Evolutionary conservation across 2,113 vertebrate genomes (phyloP).

Genomic region (Tupaia tana): DNA sequence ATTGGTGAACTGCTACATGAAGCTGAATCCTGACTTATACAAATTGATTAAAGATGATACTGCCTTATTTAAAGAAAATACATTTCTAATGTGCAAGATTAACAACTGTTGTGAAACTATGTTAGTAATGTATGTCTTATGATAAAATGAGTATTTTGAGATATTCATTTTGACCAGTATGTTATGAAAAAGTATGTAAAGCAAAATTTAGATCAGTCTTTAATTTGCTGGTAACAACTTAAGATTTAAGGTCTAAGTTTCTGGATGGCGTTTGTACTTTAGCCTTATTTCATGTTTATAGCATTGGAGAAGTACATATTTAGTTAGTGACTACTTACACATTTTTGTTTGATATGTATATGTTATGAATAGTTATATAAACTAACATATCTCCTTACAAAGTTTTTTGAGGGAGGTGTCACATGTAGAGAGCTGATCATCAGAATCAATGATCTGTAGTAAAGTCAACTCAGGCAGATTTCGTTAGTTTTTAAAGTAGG

Average conservation of each 20-base stretch:
- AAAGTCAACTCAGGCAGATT: not conserved
- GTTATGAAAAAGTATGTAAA: not conserved
- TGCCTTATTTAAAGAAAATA: not conserved
- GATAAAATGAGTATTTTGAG: too few species aligned
- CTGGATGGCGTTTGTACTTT: not conserved
- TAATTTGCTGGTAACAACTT: not conserved
- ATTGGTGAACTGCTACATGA: not conserved
- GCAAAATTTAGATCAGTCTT: not conserved
- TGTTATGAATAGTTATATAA: not conserved
- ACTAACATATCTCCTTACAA: not conserved
- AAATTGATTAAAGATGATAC: constrained; percentile 4
- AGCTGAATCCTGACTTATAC: not conserved
- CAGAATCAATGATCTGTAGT: not conserved
- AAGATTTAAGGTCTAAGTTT: not conserved
- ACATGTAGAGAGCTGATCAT: not conserved
- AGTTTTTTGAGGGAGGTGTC: not conserved
- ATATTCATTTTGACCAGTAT: not conserved
- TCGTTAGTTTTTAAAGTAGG: not conserved
- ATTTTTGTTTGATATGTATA: not conserved
- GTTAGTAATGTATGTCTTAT: not conserved
- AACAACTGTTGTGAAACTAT: not conserved
- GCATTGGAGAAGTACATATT: not conserved
- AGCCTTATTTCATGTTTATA: not conserved
- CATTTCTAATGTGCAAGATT: not conserved
- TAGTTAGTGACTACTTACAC: not conserved